These are phyloP conservation scores for Diglossa brunneiventris DNA, from an alignment of 2,113 vertebrate genomes.

Conservation along the genomic window DNA sequence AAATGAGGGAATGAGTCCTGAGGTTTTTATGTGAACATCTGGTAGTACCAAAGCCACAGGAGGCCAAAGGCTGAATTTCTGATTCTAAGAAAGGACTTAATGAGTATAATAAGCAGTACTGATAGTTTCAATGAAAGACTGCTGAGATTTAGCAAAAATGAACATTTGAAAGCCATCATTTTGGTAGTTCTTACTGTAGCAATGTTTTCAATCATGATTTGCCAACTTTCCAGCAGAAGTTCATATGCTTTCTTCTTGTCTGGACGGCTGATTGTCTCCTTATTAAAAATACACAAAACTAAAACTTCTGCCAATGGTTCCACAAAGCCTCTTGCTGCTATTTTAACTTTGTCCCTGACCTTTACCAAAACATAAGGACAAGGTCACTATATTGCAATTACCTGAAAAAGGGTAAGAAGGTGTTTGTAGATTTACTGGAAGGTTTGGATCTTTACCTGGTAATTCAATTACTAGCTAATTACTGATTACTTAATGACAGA, in stretches of 20 bases:
- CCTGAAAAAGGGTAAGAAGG: background rate
- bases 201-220: background rate
- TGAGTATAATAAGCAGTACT: background rate
- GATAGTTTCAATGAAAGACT: background rate
- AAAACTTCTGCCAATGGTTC: background rate
- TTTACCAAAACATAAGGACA: background rate
- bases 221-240: background rate
- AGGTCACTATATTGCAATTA: background rate
- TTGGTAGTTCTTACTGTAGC: background rate
- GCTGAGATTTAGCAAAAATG: background rate
- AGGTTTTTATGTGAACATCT: conserved; percentile 26
- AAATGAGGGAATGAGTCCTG: background rate
- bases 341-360: background rate
- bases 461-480: background rate
- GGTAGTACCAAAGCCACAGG: background rate
- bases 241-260: background rate
- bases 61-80: background rate
- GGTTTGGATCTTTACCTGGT: background rate
- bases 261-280: background rate
- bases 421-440: background rate
- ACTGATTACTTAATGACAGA: background rate
- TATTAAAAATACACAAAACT: background rate
- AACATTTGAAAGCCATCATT: background rate
- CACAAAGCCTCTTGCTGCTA: background rate
- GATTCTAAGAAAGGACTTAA: background rate